Evolutionary conservation across 1,140 invertebrate genomes (phyloP), one percentile per base, ranked within the genome.

Genomic region (Littorina saxatilis): DNA sequence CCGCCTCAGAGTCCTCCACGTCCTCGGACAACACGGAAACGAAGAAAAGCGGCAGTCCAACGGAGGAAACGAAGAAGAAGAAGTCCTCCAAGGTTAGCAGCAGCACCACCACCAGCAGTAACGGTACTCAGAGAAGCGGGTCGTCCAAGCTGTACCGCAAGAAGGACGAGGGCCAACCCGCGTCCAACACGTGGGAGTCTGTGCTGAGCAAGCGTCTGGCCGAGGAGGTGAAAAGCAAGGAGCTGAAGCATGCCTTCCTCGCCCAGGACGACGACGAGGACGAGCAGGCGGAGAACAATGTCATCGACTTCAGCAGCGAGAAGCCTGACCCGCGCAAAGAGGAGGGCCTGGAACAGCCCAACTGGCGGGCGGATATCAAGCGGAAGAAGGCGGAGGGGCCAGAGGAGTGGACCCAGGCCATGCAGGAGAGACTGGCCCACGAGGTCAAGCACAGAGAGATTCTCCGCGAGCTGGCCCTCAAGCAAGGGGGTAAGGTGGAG

Each of bases 221-320:
- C 27, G 86, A 89, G 40, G 88, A 90, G 61, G 88, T 91, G 7
- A 91, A 91, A 72, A 79, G 87, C 80, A 88, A 89, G 68, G 89
- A 91, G 73, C 52, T 81, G 72, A 39, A 82, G 35, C 47, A 80
- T 35, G 72, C 52, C 39, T 77, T 82, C 37, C 37, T 55, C 15
- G 47, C 37, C 27, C 5, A 29, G 15, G 79, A 81, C 5, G 78
- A 79, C 27, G 78, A 81, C n/a, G 70, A 76, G 32, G 63, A 58
- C 29, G 37, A 55, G 1, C 29, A 43, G 3, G 43, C 40, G 13
- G 37, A 75, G 11, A 61, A 82, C 55, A 66, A 63, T 39, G 58
- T 78, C 37, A 66, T 63, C 58, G 47, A 74, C 52, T 55, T 52
- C 40, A 55, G 78, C 63, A 27, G 66, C 17, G 37, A 74, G 68